Conservation (phyloP, 2,113 vertebrate species). For the cat (Felis catus) region F.catus_Fca126_mat1.0 CM031413.1:18181001-18181500, state of each 20-base stretch:
- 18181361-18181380: no score
- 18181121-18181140: neutral
- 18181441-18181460: neutral
- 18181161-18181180: neutral
- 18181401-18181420: neutral
- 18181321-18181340: no score
- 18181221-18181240: no score
- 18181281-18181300: no score
- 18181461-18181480: neutral
- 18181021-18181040: neutral
- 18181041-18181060: neutral
- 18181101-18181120: neutral
- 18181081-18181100: neutral
- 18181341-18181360: no score
- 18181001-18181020: neutral
- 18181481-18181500: neutral
- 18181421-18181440: neutral
- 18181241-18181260: no score
- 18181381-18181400: neutral
- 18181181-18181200: neutral
- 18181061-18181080: neutral
- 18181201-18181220: no score
- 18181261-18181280: no score
- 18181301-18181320: no score
- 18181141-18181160: neutral